Evolutionary conservation across 2,113 vertebrate species (phyloP), one percentile per base, ranked within the genome.

Genomic region (Gulo gulo): DNA sequence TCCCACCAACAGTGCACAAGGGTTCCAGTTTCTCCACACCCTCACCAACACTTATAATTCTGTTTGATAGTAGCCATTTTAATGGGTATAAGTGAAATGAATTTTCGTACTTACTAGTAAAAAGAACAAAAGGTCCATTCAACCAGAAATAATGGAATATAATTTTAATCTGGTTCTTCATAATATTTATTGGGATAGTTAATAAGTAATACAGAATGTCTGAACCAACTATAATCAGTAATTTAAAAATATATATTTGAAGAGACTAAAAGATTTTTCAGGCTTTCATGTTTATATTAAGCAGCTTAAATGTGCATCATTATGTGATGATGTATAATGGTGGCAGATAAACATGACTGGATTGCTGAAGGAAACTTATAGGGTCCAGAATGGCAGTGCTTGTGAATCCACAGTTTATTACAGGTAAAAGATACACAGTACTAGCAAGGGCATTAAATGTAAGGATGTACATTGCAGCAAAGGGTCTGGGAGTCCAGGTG

Each of bases 111-210:
- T 97, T 95, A 91, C 31, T 78, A 29, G n/a, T 94, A 45, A 91
- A 96, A 90, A 94, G n/a, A 78, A 73, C 45, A 89, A 88, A 96
- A 52, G 50, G 18, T 73, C 61, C 21, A 73, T 73, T 97, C 6
- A 94, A 31, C 14, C 16, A 88, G 74, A 94, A 96, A 86, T 90
- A 59, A 86, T 31, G 92, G 47, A 39, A 36, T 87, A 42, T 67
- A 80, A 21, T 96, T 97, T 97, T 84, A 76, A 90, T 76, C 34
- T 89, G 45, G 39, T 71, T 96, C 31, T 95, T 95, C 36, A 20
- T 95, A 69, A 52, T 96, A 67, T 86, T 63, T 93, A 71, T 59
- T 13, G 73, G 23, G 84, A 78, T 92, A 85, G 34, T 34, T 94
- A 85, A 63, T 55, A 84, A 36, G 57, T 86, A 67, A 74, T 76